Percentiles rank a stretch among this genome's conserved stretches.
Evolutionary conservation across 2,888 invertebrate species (phyloP).

Genomic region (Oscheius sp.): DNA sequence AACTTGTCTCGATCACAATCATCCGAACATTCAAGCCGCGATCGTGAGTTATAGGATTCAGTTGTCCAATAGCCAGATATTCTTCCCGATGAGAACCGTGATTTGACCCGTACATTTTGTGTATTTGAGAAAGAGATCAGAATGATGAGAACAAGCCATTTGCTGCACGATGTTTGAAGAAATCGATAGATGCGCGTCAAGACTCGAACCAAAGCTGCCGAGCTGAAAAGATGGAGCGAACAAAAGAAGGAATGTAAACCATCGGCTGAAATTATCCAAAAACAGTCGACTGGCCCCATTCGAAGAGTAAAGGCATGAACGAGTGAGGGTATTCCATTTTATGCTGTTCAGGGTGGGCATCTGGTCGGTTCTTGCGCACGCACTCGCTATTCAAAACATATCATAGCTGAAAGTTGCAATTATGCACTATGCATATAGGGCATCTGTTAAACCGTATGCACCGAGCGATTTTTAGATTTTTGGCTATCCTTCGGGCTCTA

Average conservation of each 20-base stretch:
- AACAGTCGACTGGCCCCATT: not conserved
- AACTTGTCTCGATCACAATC: conserved; percentile 22
- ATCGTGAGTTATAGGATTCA: conserved; percentile 7
- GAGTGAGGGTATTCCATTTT: not conserved
- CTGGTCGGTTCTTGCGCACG: conserved; percentile 70
- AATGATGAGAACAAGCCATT: no score
- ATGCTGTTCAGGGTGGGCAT: conserved; percentile 70
- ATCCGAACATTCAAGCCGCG: conserved; percentile 12
- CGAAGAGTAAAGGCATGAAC: no score
- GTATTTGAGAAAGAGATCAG: not conserved
- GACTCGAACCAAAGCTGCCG: no score
- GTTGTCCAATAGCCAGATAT: conserved; percentile 12
- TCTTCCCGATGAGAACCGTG: conserved; percentile 8
- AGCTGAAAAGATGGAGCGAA: no score
- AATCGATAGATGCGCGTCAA: no score
- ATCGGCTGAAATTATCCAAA: not conserved
- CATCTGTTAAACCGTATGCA: conserved; percentile 75
- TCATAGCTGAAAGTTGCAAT: conserved; percentile 75
- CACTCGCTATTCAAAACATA: conserved; percentile 71
- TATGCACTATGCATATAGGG: conserved; percentile 75
- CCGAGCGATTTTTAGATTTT: conserved; percentile 65
- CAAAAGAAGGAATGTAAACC: no score
- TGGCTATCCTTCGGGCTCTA: conserved; percentile 73
- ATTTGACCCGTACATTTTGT: not conserved
- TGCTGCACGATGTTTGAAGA: no score